Base-by-base conservation (phyloP, 1,140 invertebrate genomes). In the Anoplolepis gracilipes region DNA sequence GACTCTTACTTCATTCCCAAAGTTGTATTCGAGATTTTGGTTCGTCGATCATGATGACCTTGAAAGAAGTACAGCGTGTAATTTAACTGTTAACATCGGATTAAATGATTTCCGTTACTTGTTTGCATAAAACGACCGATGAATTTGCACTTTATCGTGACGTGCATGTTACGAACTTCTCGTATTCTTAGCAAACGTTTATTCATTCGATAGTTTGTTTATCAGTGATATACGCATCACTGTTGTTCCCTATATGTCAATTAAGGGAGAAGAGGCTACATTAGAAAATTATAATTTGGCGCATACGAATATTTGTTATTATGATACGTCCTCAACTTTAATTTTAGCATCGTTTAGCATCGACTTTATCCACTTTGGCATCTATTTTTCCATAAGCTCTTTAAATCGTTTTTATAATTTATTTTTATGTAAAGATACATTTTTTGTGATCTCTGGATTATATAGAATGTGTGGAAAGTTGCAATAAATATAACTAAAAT, bases 41-140 rank as follows among this genome's bases (percentile, higher is more conserved):
- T 70, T 22, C 64, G 65, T 81, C 49, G 33, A 36, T 70, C 64
- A 36, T 42, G 64, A 81, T 11, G 33, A 25, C 49, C 64, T 70
- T 70, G 33, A 6, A 30, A 81, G 70, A 76, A 42, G 33, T 70
- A 33, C 64, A 39, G 46, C 64, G n/a, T 78, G 42, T 53, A 78
- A 78, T 78, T 28, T 78, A 78, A 53, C 30, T 33, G 61, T 78
- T 78, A 64, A 78, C 75, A 78, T 64, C 61, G 59, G 64, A 70
- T 70, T 57, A 70, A 70, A 49, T 49, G 49, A 67, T 70, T 65
- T 78, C 42, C 77, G 77, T n/a, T 57, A 65, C 33, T 30, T 19
- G 76, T 46, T 67, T 53, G 49, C 64, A 42, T 57, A 13, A 78
- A 77, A 67, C 53, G 30, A 79, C 46, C 62, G 76, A 79, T 69